These are phyloP conservation scores for Platichthys flesus DNA, from an alignment of 2,113 vertebrate genomes.

Conservation along the genomic window DNA sequence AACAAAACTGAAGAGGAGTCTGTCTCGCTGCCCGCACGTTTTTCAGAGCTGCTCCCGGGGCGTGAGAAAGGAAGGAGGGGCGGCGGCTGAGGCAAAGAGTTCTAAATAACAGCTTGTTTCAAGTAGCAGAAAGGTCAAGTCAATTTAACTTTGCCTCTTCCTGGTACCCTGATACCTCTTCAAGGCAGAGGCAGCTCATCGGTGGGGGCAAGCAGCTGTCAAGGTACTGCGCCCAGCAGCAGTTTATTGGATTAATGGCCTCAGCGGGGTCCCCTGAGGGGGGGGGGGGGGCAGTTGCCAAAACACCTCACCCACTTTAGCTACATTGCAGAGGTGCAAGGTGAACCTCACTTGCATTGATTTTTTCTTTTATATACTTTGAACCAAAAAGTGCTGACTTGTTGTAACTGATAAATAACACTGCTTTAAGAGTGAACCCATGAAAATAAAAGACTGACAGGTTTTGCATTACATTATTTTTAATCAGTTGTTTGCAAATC, in stretches of 20 bases:
- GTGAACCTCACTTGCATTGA: conserved; percentile 12
- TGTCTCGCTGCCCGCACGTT: conserved; percentile 14
- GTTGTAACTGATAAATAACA: neutral
- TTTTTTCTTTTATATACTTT: conserved; percentile 7
- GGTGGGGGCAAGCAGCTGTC: conserved; percentile 51
- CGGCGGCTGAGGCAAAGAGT: neutral
- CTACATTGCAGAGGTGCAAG: conserved; percentile 30
- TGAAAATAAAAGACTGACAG: neutral
- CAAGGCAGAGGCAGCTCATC: conserved; percentile 43
- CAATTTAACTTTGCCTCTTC: conserved; percentile 56
- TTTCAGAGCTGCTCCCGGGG: conserved; percentile 23
- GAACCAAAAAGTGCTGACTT: neutral
- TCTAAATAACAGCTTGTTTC: conserved; percentile 57
- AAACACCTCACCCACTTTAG: conserved; percentile 41
- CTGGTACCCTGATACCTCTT: conserved; percentile 22
- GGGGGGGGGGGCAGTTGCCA: conserved; percentile 18
- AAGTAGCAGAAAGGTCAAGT: conserved; percentile 55
- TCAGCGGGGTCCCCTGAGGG: conserved; percentile 16
- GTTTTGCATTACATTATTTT: conserved; percentile 13
- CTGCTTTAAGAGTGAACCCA: neutral
- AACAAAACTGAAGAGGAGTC: conserved; percentile 17
- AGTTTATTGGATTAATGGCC: conserved; percentile 57
- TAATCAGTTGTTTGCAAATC: conserved; percentile 15
- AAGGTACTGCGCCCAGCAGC: conserved; percentile 50
- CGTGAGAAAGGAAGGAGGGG: neutral